Conservation (phyloP, 2,888 invertebrate genomes). For the Microctonus brassicae region DNA sequence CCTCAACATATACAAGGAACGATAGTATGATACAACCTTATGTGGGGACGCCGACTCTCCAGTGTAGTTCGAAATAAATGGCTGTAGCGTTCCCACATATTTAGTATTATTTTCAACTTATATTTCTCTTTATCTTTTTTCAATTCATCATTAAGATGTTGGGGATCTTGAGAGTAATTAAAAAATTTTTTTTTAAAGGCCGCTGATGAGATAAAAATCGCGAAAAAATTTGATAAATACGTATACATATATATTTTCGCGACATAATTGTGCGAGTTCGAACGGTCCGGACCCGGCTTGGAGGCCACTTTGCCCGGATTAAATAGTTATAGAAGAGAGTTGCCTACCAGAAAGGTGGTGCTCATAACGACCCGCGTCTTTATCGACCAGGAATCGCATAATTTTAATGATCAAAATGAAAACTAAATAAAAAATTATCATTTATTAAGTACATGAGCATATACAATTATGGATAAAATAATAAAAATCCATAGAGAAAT, state of each 20-base stretch:
- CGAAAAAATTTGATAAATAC: background rate
- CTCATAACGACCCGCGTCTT: slow-evolving; percentile 68
- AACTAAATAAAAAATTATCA: background rate
- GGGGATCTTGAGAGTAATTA: background rate
- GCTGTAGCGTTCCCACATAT: slow-evolving; percentile 75
- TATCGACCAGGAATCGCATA: slow-evolving; percentile 29
- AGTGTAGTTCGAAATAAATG: slow-evolving; percentile 82
- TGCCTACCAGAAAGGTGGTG: slow-evolving; percentile 66
- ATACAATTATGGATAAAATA: background rate
- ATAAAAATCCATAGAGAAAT: background rate
- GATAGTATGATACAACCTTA: slow-evolving; percentile 95
- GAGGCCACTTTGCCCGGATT: slow-evolving; percentile 73
- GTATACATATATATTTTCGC: slow-evolving; percentile 65
- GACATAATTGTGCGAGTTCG: slow-evolving; percentile 61
- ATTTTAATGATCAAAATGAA: background rate
- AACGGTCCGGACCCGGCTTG: slow-evolving; percentile 83
- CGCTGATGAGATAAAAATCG: background rate
- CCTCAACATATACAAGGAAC: slow-evolving; percentile 88
- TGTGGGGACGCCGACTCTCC: slow-evolving; percentile 91
- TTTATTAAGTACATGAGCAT: background rate
- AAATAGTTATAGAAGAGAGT: slow-evolving; percentile 65
- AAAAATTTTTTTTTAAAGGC: background rate
- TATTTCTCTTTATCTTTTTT: background rate
- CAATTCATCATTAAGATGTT: background rate
- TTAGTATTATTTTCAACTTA: background rate